These are phyloP conservation scores for Centropus unirufus DNA, from an alignment of 2,113 vertebrate species.

Conservation along the genomic window DNA sequence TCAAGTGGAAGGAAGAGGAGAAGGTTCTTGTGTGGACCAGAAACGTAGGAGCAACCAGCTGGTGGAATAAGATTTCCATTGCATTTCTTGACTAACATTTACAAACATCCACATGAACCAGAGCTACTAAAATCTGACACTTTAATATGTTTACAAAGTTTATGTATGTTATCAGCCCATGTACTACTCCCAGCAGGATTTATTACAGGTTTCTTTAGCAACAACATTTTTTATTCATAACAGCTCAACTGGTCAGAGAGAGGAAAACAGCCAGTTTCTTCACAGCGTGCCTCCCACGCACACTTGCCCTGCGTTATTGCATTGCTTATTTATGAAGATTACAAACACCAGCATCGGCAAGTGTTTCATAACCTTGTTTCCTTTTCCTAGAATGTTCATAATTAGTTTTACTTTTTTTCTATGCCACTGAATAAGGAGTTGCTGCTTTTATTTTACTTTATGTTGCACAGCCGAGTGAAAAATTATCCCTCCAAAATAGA, in stretches of 20 bases:
- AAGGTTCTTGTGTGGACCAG: background rate
- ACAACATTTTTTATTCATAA: conserved; percentile 73
- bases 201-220: conserved; percentile 71
- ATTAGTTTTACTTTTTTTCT: conserved; percentile 42
- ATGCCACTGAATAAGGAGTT: background rate
- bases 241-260: conserved; percentile 50
- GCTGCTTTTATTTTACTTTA: background rate
- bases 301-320: conserved; percentile 33
- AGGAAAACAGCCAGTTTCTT: conserved; percentile 49
- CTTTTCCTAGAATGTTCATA: conserved; percentile 53
- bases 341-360: conserved; percentile 42
- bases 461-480: background rate
- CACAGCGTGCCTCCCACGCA: conserved; percentile 36
- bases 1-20: background rate
- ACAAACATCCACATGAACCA: background rate
- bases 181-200: conserved; percentile 56
- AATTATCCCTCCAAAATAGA: background rate
- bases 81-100: background rate
- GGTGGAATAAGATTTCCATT: background rate
- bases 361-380: conserved; percentile 62
- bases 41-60: background rate
- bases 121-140: conserved; percentile 34
- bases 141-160: conserved; percentile 66
- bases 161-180: conserved; percentile 64
- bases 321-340: conserved; percentile 36